Evolutionary conservation across 1,140 invertebrate species (phyloP).

Genomic region (Drosophila lini): DNA sequence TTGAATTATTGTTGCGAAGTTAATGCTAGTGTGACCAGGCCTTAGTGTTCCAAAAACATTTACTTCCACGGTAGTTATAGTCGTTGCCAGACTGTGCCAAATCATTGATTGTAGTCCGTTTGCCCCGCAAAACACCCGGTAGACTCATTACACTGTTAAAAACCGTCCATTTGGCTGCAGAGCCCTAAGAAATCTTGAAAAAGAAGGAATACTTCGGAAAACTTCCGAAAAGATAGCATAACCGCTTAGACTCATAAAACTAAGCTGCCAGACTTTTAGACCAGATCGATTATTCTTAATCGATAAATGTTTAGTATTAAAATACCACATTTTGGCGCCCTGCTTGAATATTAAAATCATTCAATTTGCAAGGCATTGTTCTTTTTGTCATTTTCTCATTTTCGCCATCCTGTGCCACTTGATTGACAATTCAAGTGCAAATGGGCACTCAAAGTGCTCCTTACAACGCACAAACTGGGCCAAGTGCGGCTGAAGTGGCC

Average conservation of each 20-base stretch:
- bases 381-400: not conserved
- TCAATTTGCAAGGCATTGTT: not conserved
- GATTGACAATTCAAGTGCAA: conserved; percentile 25
- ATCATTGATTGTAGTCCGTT: too few relatives aligned
- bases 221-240: too few relatives aligned
- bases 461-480: conserved; percentile 42
- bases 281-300: not conserved
- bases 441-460: conserved; percentile 36
- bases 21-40: too few relatives aligned
- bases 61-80: too few relatives aligned
- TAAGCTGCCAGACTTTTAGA: not conserved
- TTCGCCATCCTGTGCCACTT: conserved; percentile 19
- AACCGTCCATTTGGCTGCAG: too few relatives aligned
- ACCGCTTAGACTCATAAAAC: not conserved
- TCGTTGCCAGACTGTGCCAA: not conserved
- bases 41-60: too few relatives aligned
- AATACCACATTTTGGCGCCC: conserved; percentile 4
- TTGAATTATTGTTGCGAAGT: too few relatives aligned
- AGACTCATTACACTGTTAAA: too few relatives aligned
- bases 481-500: conserved; percentile 46
- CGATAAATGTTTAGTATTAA: conserved; percentile 3
- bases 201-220: not conserved
- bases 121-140: too few relatives aligned
- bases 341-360: not conserved
- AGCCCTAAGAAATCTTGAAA: too few relatives aligned